Conservation (phyloP, 2,888 invertebrate species). For the Pandemis cinnamomeana region DNA sequence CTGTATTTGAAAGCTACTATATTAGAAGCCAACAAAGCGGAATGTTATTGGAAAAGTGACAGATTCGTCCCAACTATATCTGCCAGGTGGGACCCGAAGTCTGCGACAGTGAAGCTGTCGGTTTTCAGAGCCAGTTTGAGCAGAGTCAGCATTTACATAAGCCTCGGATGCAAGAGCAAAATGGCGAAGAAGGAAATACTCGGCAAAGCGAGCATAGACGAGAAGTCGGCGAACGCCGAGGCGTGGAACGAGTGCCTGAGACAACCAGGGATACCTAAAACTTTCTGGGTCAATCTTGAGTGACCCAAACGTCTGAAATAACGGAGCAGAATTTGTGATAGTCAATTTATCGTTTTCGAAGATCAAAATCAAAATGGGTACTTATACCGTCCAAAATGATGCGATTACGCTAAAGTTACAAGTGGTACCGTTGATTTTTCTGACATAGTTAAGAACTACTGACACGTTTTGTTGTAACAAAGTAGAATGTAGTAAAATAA, state of each 20-base stretch:
- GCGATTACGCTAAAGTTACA: not conserved
- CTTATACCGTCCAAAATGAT: not conserved
- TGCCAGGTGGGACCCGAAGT: constrained; percentile 89
- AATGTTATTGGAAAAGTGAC: constrained; percentile 89
- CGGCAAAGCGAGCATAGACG: constrained; percentile 87
- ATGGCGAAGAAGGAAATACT: constrained; percentile 88
- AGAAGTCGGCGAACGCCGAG: constrained; percentile 83
- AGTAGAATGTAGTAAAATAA: not conserved
- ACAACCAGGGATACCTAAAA: constrained; percentile 83
- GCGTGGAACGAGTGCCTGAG: constrained; percentile 86
- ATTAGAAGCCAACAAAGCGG: constrained; percentile 86
- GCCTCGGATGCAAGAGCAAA: constrained; percentile 87
- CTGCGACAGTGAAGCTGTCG: constrained; percentile 85
- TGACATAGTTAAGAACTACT: not conserved
- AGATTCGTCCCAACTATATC: constrained; percentile 90
- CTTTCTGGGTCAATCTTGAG: constrained; percentile 85
- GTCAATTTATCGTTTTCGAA: not conserved
- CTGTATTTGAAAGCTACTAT: constrained; percentile 91
- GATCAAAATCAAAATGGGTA: not conserved
- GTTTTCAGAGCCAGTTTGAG: constrained; percentile 86
- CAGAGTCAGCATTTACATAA: constrained; percentile 87
- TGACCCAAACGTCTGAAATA: constrained; percentile 49
- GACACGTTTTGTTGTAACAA: not conserved
- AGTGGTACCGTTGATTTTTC: not conserved
- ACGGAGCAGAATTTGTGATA: not conserved